Evolutionary conservation across 2,888 invertebrate species (phyloP).

Genomic region (Drosophila neonasuta): DNA sequence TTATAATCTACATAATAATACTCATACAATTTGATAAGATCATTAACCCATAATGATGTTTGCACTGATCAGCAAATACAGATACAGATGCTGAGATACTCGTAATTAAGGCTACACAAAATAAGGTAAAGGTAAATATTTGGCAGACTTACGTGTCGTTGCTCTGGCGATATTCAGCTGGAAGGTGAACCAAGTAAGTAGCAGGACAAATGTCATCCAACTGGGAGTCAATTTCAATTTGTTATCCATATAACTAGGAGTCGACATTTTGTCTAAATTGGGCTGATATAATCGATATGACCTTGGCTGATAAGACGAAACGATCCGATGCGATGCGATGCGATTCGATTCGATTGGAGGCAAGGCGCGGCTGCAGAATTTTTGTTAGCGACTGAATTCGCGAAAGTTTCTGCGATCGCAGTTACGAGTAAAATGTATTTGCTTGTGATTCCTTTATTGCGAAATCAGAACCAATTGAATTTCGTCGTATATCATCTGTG

Average conservation of each 20-base stretch:
- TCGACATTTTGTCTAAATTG: constrained; percentile 24
- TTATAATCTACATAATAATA: constrained; percentile 68
- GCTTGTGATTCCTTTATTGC: constrained; percentile 46
- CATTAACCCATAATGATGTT: constrained; percentile 48
- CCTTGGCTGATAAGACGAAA: constrained; percentile 41
- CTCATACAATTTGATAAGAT: constrained; percentile 77
- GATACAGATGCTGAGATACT: constrained; percentile 9
- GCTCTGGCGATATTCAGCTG: constrained; percentile 48
- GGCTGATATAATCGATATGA: constrained; percentile 61
- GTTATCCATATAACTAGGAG: not conserved
- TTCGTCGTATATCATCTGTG: constrained; percentile 55
- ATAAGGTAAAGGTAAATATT: constrained; percentile 44
- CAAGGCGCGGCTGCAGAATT: not conserved
- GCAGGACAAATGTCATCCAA: not conserved
- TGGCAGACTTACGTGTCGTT: constrained; percentile 64
- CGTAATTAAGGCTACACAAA: constrained; percentile 7
- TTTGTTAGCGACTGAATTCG: constrained; percentile 14
- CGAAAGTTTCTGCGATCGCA: constrained; percentile 5
- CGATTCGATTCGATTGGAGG: too few species aligned
- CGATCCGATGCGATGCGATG: too few species aligned
- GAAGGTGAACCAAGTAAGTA: constrained; percentile 34
- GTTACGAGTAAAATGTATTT: constrained; percentile 2
- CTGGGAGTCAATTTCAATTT: too few species aligned
- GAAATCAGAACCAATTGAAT: constrained; percentile 70
- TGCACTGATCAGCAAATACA: constrained; percentile 13